Evolutionary conservation across 2,797 vertebrate genomes (phyloP).

Genomic region (Megalops cyprinoides): DNA sequence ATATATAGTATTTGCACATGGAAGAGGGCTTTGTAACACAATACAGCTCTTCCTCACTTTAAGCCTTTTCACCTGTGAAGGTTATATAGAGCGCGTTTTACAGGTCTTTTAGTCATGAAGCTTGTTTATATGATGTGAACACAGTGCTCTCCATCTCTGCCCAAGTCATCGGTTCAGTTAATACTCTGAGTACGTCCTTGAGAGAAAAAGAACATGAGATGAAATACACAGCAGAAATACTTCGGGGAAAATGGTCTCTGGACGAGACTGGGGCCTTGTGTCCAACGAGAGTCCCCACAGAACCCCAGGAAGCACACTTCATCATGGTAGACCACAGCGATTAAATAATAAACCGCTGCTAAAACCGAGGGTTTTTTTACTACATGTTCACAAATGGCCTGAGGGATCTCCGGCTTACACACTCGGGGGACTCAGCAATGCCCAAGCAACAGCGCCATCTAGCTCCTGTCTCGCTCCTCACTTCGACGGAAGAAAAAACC

Average conservation of each 20-base stretch:
- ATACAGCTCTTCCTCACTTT: not conserved
- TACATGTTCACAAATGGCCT: slow-evolving; percentile 31
- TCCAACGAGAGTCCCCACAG: slow-evolving; percentile 20
- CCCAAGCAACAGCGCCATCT: slow-evolving; percentile 24
- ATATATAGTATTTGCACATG: not conserved
- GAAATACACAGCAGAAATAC: no score
- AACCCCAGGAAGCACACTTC: slow-evolving; percentile 54
- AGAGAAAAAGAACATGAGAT: not conserved
- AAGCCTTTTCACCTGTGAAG: not conserved
- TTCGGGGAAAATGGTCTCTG: not conserved
- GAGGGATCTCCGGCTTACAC: not conserved
- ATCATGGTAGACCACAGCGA: slow-evolving; percentile 53
- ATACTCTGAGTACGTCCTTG: not conserved
- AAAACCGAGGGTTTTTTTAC: slow-evolving; percentile 50
- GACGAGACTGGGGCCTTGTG: not conserved
- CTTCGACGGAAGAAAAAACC: not conserved
- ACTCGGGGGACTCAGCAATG: not conserved
- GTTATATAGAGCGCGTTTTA: not conserved
- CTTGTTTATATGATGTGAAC: not conserved
- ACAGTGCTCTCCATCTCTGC: not conserved
- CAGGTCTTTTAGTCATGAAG: slow-evolving; percentile 5
- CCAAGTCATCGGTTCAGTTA: not conserved
- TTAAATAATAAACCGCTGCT: slow-evolving; percentile 57
- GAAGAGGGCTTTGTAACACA: not conserved
- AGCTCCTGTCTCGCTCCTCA: not conserved